Conservation (phyloP, 2,113 vertebrate species). For the Elaphurus davidianus region DNA sequence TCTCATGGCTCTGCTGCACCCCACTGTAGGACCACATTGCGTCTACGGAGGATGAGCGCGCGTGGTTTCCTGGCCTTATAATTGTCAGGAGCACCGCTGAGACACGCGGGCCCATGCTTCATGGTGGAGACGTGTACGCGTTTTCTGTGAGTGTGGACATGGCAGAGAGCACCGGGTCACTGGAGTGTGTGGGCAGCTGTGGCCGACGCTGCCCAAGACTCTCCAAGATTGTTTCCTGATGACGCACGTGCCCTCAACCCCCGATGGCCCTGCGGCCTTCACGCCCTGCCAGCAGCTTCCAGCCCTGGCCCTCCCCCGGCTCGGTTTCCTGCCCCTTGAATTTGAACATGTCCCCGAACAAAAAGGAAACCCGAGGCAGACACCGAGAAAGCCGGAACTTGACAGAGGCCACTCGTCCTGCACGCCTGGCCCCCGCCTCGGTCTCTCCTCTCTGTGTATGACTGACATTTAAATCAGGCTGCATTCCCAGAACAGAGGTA, state of each 20-base stretch:
- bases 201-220: fast-evolving
- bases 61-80: fast-evolving
- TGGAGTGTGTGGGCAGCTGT: fast-evolving
- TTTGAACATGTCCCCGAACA: fast-evolving
- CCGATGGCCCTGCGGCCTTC: fast-evolving
- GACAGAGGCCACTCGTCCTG: fast-evolving
- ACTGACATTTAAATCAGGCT: fast-evolving
- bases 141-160: fast-evolving
- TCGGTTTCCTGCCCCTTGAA: no score
- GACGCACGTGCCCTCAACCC: fast-evolving
- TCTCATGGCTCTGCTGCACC: fast-evolving
- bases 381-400: fast-evolving
- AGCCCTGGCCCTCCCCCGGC: fast-evolving
- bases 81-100: fast-evolving
- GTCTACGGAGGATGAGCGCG: fast-evolving
- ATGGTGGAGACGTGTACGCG: fast-evolving
- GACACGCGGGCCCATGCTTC: fast-evolving
- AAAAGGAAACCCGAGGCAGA: background rate
- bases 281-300: fast-evolving
- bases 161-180: fast-evolving
- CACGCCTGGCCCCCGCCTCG: fast-evolving
- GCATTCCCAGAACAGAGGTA: fast-evolving
- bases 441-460: fast-evolving
- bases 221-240: no score
- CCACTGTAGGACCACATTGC: fast-evolving